Conservation (phyloP, 1,140 invertebrate species). For the Drosophila pachea region DNA sequence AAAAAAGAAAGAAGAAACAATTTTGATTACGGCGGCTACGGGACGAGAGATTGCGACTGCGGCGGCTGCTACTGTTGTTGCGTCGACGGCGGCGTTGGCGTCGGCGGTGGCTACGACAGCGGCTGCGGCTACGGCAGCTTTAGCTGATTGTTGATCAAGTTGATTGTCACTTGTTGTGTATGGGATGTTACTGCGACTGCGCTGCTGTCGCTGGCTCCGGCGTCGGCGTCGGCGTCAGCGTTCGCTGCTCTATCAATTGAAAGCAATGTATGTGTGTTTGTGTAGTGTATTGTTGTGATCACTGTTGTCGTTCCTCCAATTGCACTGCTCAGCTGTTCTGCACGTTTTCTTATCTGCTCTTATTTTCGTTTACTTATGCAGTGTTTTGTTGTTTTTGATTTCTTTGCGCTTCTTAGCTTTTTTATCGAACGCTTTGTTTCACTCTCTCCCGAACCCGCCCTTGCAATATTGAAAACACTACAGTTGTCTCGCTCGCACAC, state of each 20-base stretch:
- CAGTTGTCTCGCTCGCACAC: conserved; percentile 32
- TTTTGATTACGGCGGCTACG: conserved; percentile 67
- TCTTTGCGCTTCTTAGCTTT: conserved; percentile 31
- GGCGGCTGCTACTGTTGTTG: no score
- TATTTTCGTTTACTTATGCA: conserved; percentile 26
- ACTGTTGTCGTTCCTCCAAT: conserved; percentile 12
- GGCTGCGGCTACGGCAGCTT: conserved; percentile 8
- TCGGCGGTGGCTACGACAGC: conserved; percentile 1
- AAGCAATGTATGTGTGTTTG: conserved; percentile 30
- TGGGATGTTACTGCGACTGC: conserved; percentile 40
- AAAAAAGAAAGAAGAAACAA: conserved; percentile 10
- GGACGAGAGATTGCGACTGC: conserved; percentile 49
- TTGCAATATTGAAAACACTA: conserved; percentile 7
- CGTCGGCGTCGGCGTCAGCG: conserved; percentile 11
- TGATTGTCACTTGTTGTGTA: conserved; percentile 23
- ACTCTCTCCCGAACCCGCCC: conserved; percentile 22
- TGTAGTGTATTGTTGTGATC: conserved; percentile 25
- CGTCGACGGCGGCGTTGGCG: no score
- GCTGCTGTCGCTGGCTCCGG: conserved; percentile 25
- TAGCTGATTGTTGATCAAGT: conserved; percentile 43
- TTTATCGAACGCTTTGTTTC: conserved; percentile 34
- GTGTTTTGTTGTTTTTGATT: conserved; percentile 28
- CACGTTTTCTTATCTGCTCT: conserved; percentile 59
- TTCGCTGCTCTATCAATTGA: conserved; percentile 48
- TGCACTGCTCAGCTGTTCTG: conserved; percentile 60